phyloP scores from a whole-genome alignment of 2,113 vertebrate species.

The Plecturocebus donacophilus region DNA sequence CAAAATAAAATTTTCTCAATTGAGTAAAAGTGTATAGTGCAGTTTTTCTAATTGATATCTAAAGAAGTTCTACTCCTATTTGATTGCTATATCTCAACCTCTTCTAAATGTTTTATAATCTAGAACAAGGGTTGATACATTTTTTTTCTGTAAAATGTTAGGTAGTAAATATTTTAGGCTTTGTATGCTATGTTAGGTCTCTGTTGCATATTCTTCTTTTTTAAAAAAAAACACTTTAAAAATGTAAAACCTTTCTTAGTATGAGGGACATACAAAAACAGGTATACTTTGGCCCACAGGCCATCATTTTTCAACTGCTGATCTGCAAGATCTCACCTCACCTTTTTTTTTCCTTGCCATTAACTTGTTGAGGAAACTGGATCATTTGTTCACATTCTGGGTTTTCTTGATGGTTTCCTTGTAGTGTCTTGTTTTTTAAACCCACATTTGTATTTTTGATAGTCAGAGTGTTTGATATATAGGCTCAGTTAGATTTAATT shows the following conservation, averaged over 20 bases:
- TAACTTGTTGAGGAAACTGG: slow-evolving; percentile 16
- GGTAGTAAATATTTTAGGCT: background rate
- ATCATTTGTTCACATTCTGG: background rate
- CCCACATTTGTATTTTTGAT: background rate
- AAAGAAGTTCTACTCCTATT: background rate
- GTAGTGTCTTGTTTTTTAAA: background rate
- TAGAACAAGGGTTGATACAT: background rate
- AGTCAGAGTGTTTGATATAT: background rate
- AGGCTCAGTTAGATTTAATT: background rate
- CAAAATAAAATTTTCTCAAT: background rate
- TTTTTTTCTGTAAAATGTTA: background rate
- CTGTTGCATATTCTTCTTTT: background rate
- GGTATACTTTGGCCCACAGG: background rate
- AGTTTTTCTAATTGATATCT: background rate
- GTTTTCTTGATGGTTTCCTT: slow-evolving; percentile 33
- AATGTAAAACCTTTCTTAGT: background rate
- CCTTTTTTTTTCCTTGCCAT: background rate
- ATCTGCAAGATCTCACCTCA: background rate
- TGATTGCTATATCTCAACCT: background rate
- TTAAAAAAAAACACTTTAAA: background rate
- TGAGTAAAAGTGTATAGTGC: background rate
- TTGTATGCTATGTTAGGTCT: background rate
- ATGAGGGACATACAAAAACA: background rate
- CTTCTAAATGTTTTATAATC: background rate
- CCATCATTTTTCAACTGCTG: background rate